Evolutionary conservation across 2,888 invertebrate species (phyloP), one percentile per base, ranked within the genome.

Genomic region (Salpingus planirostris): DNA sequence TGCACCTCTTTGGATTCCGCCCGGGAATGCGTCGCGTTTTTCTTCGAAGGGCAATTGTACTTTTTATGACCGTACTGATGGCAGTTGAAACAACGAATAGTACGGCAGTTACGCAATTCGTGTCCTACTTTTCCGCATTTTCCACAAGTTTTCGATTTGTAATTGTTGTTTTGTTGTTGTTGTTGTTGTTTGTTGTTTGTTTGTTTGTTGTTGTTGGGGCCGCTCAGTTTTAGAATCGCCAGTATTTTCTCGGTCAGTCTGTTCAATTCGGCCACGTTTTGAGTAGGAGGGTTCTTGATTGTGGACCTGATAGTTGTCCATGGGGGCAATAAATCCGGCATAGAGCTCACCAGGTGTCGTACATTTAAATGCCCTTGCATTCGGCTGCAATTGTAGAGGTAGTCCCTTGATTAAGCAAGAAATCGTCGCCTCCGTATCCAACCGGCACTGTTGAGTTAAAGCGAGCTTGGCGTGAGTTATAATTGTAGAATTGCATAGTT

Each of bases 381-480:
- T 46, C 5, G 43, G 32, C 21, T 42, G 43, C 2, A 44, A 33
- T 24, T 46, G 38, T 13, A 35, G 11, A 2, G 44, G 40, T 4
- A 46, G 23, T 1, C 46, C 46, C 26, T 29, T 34, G 14, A 46
- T 45, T 15, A 44, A 11, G 24, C 43, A 43, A 3, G 45, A 41
- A 12, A 47, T 35, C 8, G 37, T 27, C 7, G 35, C 40, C 12
- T 40, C 38, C 21, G 38, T 31, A 23, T 46, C 39, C 14, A 46
- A 13, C 6, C 39, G 33, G 26, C 44, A 46, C 21, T 40, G 33
- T 21, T 44, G 39, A 8, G 26, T 28, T 11, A 33, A 46, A 42
- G 36, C 40, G 45, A 37, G 42, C 48, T 11, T 55, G 27, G 3
- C 49, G 31, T 27, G 54, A n/a, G n/a, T n/a, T n/a, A n/a, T n/a